A percentile compares a stretch with the other conserved stretches of the same genome.
These are phyloP conservation scores for Rapana venosa DNA, from an alignment of 2,888 invertebrate genomes.

Conservation along the genomic window DNA sequence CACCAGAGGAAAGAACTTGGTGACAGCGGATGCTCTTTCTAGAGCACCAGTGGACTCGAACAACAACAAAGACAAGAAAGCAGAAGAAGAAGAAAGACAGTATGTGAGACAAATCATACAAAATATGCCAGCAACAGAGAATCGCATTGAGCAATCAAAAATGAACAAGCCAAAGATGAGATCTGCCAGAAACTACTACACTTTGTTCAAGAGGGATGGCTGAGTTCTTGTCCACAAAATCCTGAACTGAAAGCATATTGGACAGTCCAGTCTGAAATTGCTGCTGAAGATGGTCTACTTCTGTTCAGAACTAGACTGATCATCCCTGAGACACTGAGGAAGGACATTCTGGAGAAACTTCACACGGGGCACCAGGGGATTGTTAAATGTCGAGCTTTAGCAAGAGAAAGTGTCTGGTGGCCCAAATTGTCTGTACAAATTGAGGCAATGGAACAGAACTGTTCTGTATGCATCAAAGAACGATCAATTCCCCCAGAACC, in stretches of 20 bases:
- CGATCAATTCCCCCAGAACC: slow-evolving; percentile 9
- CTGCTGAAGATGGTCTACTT: slow-evolving; percentile 5
- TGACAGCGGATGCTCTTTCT: slow-evolving; percentile 15
- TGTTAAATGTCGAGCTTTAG: too few relatives aligned
- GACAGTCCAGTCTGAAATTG: background rate
- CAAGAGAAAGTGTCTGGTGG: slow-evolving; percentile 3
- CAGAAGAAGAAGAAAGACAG: too few relatives aligned
- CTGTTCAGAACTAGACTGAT: slow-evolving; percentile 22
- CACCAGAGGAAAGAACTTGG: slow-evolving; percentile 2
- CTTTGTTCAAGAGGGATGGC: slow-evolving; percentile 27
- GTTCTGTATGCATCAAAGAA: slow-evolving; percentile 13
- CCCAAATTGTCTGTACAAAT: slow-evolving; percentile 28
- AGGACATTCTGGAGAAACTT: slow-evolving; percentile 22
- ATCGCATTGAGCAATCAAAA: too few relatives aligned
- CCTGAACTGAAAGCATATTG: slow-evolving; percentile 14
- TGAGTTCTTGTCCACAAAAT: slow-evolving; percentile 13
- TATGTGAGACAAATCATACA: too few relatives aligned
- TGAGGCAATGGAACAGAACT: slow-evolving; percentile 25
- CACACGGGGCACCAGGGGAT: slow-evolving; percentile 37
- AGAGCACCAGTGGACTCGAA: too few relatives aligned
- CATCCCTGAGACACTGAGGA: slow-evolving; percentile 32
- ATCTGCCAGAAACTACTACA: background rate
- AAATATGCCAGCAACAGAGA: too few relatives aligned
- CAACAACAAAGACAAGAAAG: too few relatives aligned
- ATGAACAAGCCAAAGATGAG: too few relatives aligned